Percentiles rank a stretch among this genome's conserved stretches.
phyloP scores from a whole-genome alignment of 2,888 invertebrate species.

The Acleris laterana region DNA sequence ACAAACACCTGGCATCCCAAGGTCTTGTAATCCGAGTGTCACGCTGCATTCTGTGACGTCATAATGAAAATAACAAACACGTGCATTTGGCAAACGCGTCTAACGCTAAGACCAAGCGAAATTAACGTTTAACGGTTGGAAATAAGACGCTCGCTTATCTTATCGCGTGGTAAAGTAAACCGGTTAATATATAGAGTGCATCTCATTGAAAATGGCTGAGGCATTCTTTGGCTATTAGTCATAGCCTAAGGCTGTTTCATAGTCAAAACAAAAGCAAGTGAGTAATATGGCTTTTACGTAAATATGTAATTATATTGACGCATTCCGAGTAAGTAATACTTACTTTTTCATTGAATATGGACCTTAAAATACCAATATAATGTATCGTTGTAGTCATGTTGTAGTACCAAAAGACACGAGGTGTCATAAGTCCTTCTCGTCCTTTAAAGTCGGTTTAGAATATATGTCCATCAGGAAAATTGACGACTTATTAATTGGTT shows the following conservation, averaged over 20 bases:
- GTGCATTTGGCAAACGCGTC: neutral
- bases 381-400: no score
- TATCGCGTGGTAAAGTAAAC: conserved; percentile 1
- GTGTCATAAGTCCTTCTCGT: no score
- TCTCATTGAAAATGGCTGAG: neutral
- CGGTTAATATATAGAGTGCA: conserved; percentile 9
- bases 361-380: no score
- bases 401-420: no score
- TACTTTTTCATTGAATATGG: no score
- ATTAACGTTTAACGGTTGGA: neutral
- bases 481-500: no score
- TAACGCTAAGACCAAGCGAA: conserved; percentile 5
- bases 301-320: neutral
- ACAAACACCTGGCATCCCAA: neutral
- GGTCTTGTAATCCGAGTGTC: neutral
- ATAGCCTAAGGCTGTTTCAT: conserved; percentile 21
- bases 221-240: conserved; percentile 27
- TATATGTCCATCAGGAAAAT: no score
- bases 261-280: conserved; percentile 25
- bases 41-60: conserved; percentile 24
- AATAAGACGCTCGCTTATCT: neutral
- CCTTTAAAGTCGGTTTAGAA: no score
- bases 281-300: conserved; percentile 23
- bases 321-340: no score
- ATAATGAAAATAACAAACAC: neutral